Conservation (phyloP, 1,140 invertebrate genomes). For the Zaprionus ghesquierei region DNA sequence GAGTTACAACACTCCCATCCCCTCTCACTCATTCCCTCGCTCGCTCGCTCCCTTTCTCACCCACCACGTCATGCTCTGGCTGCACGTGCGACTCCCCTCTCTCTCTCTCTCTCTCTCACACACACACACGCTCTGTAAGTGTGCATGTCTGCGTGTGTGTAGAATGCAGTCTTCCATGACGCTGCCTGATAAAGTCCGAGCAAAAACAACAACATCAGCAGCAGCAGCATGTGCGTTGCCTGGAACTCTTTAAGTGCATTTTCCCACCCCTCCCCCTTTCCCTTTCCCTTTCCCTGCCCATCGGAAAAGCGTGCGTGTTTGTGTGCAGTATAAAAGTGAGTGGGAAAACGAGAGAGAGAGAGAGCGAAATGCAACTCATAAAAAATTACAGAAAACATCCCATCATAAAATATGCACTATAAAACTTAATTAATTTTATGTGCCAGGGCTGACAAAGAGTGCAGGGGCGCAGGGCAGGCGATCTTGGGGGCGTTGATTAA, state of each 20-base stretch:
- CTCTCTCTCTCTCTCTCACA: background rate
- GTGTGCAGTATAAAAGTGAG: too few relatives aligned
- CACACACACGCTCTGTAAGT: background rate
- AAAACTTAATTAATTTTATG: slow-evolving; percentile 69
- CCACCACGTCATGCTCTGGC: too few relatives aligned
- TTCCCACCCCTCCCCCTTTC: background rate
- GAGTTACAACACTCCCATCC: slow-evolving; percentile 52
- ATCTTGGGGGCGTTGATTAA: background rate
- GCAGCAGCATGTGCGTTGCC: slow-evolving; percentile 16
- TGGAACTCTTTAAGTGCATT: slow-evolving; percentile 8
- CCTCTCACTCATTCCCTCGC: slow-evolving; percentile 41
- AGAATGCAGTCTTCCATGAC: slow-evolving; percentile 60
- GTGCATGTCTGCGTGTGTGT: slow-evolving; percentile 19
- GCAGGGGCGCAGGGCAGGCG: background rate
- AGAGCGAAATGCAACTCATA: slow-evolving; percentile 20
- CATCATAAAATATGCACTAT: slow-evolving; percentile 54
- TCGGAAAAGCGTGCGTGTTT: background rate
- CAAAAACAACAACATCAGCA: slow-evolving; percentile 43
- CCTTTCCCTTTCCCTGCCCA: background rate
- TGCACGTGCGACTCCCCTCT: too few relatives aligned
- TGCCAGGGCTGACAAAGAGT: background rate
- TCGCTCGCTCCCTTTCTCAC: background rate
- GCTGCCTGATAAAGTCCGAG: slow-evolving; percentile 55
- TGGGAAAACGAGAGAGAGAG: background rate
- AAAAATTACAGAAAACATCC: slow-evolving; percentile 35